Evolutionary conservation across 2,888 invertebrate species (phyloP), one percentile per base, ranked within the genome.

Genomic region (Adelphocoris suturalis): DNA sequence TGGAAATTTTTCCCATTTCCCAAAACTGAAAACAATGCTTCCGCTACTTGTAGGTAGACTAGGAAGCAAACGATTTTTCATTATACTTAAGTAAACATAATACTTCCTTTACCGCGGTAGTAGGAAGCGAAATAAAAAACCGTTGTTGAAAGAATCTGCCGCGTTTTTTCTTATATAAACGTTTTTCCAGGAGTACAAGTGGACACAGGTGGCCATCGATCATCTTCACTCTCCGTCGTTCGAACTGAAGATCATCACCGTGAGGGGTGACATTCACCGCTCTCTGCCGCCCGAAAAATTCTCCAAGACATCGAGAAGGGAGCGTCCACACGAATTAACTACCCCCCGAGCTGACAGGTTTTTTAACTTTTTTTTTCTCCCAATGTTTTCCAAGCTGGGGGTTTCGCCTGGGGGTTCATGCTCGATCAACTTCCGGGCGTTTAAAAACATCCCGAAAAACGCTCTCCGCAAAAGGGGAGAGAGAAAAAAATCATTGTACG

Each of bases 121-220:
- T 37, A 4, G 37, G 37, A 7, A 37, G 37, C 2, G 7, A 7
- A 37, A 37, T 37, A 37, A 37, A 2, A 37, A 2, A 37, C 37
- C 37, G 37, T 37, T 37, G 37, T 37, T 37, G 37, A 37, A 37
- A 37, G 7, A 7, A 37, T 37, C 37, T 37, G 37, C 37, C 2
- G 37, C 37, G 37, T 37, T 37, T 52, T 52, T 52, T 3, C 16
- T 52, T 3, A 14, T 5, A 52, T 52, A 11, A 14, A 52, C 52
- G 27, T 68, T 68, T 68, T 23, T 68, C 68, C 11, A 0, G 19
- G 23, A 27, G 27, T 7, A 13, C 68, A 68, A 68, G 68, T 68
- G 68, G 68, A 68, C 68, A 68, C 68, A 68, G 68, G 68, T 68
- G 68, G 68, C 68, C 68, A 68, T 68, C 68, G 68, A 68, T 68